These are phyloP conservation scores for Drosophila lacertosa DNA, from an alignment of 1,140 invertebrate species.

Conservation along the genomic window DNA sequence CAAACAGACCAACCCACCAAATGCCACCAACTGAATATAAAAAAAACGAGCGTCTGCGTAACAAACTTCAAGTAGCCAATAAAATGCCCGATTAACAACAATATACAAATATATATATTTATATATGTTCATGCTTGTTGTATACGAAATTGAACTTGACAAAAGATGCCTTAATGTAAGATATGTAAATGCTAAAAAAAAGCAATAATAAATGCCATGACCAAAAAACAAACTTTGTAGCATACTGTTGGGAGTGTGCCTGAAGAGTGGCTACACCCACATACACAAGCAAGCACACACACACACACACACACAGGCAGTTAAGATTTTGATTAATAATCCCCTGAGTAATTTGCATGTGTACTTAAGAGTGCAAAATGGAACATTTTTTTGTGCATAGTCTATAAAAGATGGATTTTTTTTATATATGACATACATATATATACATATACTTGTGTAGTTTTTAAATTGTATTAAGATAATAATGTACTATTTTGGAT, in stretches of 20 bases:
- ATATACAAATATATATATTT: background rate
- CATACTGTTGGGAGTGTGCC: background rate
- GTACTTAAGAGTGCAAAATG: conserved; percentile 32
- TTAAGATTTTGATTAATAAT: background rate
- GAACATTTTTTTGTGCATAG: conserved; percentile 9
- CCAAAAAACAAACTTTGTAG: conserved; percentile 18
- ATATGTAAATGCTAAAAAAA: conserved; percentile 10
- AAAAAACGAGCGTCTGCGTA: background rate
- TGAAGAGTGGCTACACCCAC: background rate
- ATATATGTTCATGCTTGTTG: background rate
- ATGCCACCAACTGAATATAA: conserved; percentile 13
- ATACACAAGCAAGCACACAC: background rate
- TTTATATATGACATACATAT: conserved; percentile 13
- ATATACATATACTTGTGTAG: conserved; percentile 15
- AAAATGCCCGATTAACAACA: conserved; percentile 14
- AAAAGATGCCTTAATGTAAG: conserved; percentile 31
- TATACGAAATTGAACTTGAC: conserved; percentile 3
- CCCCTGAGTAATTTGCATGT: conserved; percentile 2
- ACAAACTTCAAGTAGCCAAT: conserved; percentile 9
- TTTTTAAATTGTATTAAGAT: conserved; percentile 29
- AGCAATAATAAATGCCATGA: conserved; percentile 52
- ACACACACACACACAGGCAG: background rate
- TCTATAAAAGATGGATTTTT: conserved; percentile 16
- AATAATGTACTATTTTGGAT: conserved; percentile 40
- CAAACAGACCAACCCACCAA: conserved; percentile 15